A percentile compares a stretch with the other conserved stretches of the same genome.
Evolutionary conservation across 2,888 invertebrate genomes (phyloP).

Genomic region (Ophion ellenae): DNA sequence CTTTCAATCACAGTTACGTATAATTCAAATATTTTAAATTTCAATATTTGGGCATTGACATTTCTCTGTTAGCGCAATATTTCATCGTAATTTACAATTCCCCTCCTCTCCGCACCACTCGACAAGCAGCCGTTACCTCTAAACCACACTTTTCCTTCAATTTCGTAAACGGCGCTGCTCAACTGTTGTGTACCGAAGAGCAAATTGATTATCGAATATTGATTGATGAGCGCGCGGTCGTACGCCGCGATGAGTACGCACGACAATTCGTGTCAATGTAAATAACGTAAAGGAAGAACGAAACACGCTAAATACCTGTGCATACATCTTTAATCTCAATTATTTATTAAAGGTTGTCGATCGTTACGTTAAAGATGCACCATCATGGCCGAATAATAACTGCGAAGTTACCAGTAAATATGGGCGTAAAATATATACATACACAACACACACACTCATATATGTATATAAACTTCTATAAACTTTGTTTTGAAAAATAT

Average conservation of each 20-base stretch:
- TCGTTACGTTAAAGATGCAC: neutral
- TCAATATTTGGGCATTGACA: neutral
- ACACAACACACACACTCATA: no score
- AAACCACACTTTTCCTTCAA: neutral
- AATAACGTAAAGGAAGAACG: neutral
- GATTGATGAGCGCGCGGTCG: neutral
- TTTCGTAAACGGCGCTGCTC: neutral
- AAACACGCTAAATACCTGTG: neutral
- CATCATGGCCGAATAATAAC: neutral
- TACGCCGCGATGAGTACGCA: neutral
- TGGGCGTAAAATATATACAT: no score
- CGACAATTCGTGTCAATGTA: neutral
- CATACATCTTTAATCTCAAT: neutral
- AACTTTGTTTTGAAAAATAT: no score
- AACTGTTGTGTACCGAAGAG: neutral
- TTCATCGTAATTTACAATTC: no score
- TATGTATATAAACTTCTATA: no score
- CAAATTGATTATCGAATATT: constrained; percentile 13
- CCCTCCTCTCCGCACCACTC: no score
- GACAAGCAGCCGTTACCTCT: neutral
- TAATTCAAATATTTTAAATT: neutral
- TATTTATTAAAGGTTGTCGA: neutral
- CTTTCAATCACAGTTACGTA: neutral
- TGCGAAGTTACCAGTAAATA: no score
- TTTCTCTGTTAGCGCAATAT: neutral